phyloP scores from a whole-genome alignment of 2,797 vertebrate genomes.

The Okamejei kenojei region DNA sequence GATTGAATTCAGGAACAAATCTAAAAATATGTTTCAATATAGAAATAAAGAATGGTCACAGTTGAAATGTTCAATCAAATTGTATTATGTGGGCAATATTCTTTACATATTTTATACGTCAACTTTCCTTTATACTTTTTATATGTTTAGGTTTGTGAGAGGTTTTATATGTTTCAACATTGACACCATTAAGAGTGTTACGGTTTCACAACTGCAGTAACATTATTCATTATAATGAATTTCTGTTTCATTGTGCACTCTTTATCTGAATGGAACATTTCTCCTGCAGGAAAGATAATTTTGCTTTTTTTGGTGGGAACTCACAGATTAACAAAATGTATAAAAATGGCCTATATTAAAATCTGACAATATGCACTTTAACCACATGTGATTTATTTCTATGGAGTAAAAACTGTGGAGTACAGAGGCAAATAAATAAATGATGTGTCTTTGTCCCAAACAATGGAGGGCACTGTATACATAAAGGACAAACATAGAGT shows the following conservation, averaged over 20 bases:
- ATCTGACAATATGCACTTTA: too few relatives aligned
- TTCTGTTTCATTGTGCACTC: not conserved
- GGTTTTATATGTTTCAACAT: not conserved
- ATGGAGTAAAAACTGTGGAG: too few relatives aligned
- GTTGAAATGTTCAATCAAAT: not conserved
- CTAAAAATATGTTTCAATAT: not conserved
- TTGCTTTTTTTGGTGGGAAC: not conserved
- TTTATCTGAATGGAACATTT: not conserved
- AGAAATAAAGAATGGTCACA: too few relatives aligned
- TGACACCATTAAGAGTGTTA: not conserved
- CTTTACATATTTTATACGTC: not conserved
- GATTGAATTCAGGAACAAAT: not conserved
- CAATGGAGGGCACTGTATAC: too few relatives aligned
- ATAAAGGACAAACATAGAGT: not conserved
- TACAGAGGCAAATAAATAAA: too few relatives aligned
- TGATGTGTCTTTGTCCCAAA: too few relatives aligned
- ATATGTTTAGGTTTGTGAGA: not conserved
- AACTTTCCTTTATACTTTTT: too few relatives aligned
- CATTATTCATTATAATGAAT: not conserved
- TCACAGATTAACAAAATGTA: not conserved
- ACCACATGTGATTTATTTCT: too few relatives aligned
- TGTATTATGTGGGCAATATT: not conserved
- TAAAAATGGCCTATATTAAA: too few relatives aligned
- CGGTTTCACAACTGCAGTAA: not conserved
- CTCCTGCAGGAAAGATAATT: not conserved